Evolutionary conservation across 2,797 vertebrate genomes (phyloP), one percentile per base, ranked within the genome.

Genomic region (Hephaestus fuliginosus): DNA sequence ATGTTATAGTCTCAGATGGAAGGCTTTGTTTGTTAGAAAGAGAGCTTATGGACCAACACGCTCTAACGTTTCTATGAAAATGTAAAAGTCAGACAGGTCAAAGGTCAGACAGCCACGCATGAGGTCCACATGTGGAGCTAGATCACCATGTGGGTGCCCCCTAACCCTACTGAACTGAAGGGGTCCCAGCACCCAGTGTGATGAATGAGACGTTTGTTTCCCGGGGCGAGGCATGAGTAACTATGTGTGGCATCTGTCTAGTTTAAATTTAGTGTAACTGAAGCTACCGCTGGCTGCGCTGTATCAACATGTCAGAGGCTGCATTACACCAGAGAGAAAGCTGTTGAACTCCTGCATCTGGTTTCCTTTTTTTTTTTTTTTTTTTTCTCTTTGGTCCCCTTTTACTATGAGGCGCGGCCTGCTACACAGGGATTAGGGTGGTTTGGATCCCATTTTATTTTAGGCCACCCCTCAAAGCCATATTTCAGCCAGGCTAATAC

Each of bases 231-330:
- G 95, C 95, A 95, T 90, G 90, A 95, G 93, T 94, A 95, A 93
- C 92, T 94, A 96, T 96, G 95, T 92, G 90, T 93, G 95, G 95
- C 95, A 96, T 96, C 95, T 96, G 94, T 96, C 95, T 96, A 95
- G 95, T 96, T 96, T 96, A 96, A 96, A 96, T 96, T 96, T 95
- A 96, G 96, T 95, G 95, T 95, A 96, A 96, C 95, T 93, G 88
- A 95, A 96, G 91, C 95, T 94, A 92, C 88, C 74, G 71, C 92
- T 93, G 92, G 92, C 91, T 92, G 92, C 66, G 76, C 89, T 94
- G 90, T 90, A 93, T 95, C 94, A 95, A 94, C 92, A 94, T 93
- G 90, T 93, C 89, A 84, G 78, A 84, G 85, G 80, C 89, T 86
- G 90, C 77, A 76, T 93, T 93, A 87, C 86, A 87, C 79, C 72